A percentile compares a stretch with the other conserved stretches of the same genome.
phyloP scores from a whole-genome alignment of 1,140 invertebrate species.

The Zaprionus vittiger region DNA sequence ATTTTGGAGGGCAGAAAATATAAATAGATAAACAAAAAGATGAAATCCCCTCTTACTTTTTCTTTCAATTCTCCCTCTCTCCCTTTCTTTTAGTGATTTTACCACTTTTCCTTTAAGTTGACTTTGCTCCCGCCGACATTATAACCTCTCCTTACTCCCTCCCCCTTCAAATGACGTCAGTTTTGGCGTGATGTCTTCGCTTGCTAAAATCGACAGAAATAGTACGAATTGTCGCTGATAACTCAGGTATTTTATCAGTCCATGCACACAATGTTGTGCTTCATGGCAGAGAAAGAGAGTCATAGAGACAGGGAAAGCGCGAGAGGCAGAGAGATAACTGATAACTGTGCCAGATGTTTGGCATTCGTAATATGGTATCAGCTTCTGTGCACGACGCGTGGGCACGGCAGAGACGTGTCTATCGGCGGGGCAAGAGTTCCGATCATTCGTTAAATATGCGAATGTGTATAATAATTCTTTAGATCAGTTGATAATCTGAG shows the following conservation, averaged over 20 bases:
- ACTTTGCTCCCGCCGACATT: not conserved
- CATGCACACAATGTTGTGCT: constrained; percentile 12
- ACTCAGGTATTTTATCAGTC: constrained; percentile 52
- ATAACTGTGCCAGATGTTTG: constrained; percentile 19
- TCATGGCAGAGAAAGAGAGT: constrained; percentile 17
- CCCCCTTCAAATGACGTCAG: constrained; percentile 43
- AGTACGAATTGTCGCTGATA: constrained; percentile 30
- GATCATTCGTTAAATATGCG: not conserved
- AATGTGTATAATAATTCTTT: not conserved
- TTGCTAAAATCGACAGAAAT: constrained; percentile 36
- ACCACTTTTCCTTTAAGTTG: not conserved
- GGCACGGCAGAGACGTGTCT: constrained; percentile 25
- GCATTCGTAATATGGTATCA: constrained; percentile 5
- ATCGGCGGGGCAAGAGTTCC: not conserved
- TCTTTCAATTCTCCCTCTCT: not conserved
- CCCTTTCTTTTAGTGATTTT: not conserved
- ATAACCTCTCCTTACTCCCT: not conserved
- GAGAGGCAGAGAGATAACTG: constrained; percentile 32
- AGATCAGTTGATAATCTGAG: not conserved
- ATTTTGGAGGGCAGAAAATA: no score
- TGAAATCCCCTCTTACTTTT: no score
- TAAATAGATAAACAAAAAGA: no score
- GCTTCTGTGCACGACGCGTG: constrained; percentile 29
- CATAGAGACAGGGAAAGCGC: not conserved
- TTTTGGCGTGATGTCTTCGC: constrained; percentile 5